A percentile compares a stretch with the other conserved stretches of the same genome.
Conservation (phyloP, 2,888 invertebrate genomes). For the Mesoligia furuncula region DNA sequence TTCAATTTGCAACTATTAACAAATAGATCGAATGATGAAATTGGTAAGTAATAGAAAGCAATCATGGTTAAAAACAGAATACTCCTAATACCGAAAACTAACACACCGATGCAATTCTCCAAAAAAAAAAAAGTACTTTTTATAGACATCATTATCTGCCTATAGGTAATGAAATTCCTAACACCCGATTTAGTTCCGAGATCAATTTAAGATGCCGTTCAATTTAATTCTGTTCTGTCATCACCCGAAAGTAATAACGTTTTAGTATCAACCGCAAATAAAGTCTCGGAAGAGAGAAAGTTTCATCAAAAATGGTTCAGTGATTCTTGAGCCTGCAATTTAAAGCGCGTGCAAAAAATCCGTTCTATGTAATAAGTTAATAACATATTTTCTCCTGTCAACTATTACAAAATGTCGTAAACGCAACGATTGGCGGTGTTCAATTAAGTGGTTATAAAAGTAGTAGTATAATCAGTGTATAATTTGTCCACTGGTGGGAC, state of each 20-base stretch:
- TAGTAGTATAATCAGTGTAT: no score
- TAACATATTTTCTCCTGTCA: constrained; percentile 25
- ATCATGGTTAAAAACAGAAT: not conserved
- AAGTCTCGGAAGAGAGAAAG: constrained; percentile 59
- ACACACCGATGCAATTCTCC: not conserved
- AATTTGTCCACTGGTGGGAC: no score
- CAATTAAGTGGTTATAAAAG: not conserved
- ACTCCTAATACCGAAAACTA: not conserved
- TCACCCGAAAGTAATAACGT: constrained; percentile 47
- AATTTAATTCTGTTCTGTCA: constrained; percentile 45
- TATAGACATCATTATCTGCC: not conserved
- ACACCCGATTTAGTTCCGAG: constrained; percentile 14
- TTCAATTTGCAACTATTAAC: not conserved
- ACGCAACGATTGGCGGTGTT: no score
- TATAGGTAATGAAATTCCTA: constrained; percentile 15
- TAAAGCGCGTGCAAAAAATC: constrained; percentile 17
- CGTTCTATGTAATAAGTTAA: constrained; percentile 29
- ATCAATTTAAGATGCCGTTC: constrained; percentile 33
- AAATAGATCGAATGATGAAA: not conserved
- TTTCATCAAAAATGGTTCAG: constrained; percentile 51
- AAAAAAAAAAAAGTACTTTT: not conserved
- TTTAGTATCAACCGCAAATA: constrained; percentile 54
- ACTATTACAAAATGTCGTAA: not conserved
- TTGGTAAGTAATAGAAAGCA: not conserved
- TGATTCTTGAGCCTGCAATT: constrained; percentile 53